Percentiles rank a stretch among this genome's conserved stretches.
phyloP scores from a whole-genome alignment of 2,797 vertebrate genomes.

The Galagoides demidoff region DNA sequence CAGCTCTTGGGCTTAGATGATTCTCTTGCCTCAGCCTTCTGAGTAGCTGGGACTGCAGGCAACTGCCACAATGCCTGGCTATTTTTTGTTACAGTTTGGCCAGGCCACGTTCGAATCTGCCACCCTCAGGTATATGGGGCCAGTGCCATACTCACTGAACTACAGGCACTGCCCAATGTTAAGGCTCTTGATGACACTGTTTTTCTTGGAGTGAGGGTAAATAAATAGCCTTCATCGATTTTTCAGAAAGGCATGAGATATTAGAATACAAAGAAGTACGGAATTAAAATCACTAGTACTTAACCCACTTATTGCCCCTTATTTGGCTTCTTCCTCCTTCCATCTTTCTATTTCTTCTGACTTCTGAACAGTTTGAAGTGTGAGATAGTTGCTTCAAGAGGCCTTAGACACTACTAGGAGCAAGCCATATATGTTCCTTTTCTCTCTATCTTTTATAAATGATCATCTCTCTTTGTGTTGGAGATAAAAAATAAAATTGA shows the following conservation, averaged over 20 bases:
- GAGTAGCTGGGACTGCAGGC: too few species aligned
- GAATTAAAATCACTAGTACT: background rate
- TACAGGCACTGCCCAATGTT: background rate
- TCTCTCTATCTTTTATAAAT: background rate
- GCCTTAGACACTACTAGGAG: background rate
- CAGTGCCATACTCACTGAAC: too few species aligned
- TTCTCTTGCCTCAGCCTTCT: too few species aligned
- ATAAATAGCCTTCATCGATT: background rate
- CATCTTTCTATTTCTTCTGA: background rate
- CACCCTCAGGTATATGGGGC: too few species aligned
- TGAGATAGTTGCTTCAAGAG: background rate
- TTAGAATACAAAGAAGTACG: background rate
- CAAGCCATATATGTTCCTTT: fast-evolving
- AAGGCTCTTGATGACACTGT: background rate
- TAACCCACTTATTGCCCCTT: background rate
- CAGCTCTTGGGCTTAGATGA: too few species aligned
- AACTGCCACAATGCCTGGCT: too few species aligned
- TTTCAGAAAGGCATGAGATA: background rate
- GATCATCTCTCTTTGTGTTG: background rate
- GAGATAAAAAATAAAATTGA: constrained; percentile 18
- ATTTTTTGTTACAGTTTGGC: too few species aligned
- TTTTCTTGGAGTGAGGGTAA: background rate
- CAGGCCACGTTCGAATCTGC: too few species aligned
- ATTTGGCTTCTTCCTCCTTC: background rate
- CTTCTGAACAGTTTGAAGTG: background rate